Evolutionary conservation across 2,797 vertebrate genomes (phyloP).

Genomic region (Pangasius djambal): DNA sequence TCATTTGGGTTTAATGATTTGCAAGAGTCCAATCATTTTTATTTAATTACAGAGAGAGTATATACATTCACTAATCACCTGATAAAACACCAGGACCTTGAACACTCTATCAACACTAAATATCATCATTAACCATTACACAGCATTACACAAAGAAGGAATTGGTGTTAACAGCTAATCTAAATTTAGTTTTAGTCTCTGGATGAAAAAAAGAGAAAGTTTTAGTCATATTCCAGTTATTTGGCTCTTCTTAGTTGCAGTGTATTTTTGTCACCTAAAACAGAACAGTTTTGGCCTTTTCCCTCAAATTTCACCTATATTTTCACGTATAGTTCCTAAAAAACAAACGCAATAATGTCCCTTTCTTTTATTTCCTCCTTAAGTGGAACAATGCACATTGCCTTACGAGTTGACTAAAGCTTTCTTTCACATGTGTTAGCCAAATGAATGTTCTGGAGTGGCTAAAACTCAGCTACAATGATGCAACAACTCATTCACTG

Average conservation of each 20-base stretch:
- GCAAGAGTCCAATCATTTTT: not conserved
- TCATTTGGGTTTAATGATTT: not conserved
- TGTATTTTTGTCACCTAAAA: not conserved
- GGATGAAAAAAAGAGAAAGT: not conserved
- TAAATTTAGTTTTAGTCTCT: not conserved
- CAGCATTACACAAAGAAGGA: slow-evolving; percentile 1
- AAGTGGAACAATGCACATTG: not conserved
- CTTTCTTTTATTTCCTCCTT: not conserved
- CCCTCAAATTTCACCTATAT: not conserved
- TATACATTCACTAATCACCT: not conserved
- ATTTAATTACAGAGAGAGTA: not conserved
- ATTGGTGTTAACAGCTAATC: not conserved
- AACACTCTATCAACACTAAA: not conserved
- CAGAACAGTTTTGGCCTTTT: not conserved
- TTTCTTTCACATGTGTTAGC: not conserved
- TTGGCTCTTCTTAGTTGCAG: not conserved
- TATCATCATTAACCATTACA: not conserved
- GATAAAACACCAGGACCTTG: not conserved
- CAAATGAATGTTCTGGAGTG: not conserved
- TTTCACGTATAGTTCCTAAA: not conserved
- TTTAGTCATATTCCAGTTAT: not conserved
- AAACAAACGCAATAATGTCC: not conserved
- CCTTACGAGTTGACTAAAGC: not conserved
- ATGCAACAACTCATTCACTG: not conserved
- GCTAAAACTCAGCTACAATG: not conserved